A percentile compares a stretch with the other conserved stretches of the same genome.
Evolutionary conservation across 2,888 invertebrate genomes (phyloP).

Genomic region (Hyalella azteca): DNA sequence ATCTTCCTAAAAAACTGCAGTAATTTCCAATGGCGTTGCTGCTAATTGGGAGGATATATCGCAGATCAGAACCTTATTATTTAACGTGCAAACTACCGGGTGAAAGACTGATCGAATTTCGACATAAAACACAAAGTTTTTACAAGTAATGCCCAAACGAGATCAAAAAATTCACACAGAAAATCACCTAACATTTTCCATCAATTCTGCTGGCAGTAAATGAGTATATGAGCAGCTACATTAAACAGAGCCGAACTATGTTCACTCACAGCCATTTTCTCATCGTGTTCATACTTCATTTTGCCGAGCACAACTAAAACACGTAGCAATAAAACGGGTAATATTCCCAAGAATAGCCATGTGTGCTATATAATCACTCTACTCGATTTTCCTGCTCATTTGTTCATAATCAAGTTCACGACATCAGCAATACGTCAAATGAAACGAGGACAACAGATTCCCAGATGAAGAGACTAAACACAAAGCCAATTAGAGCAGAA

Average conservation of each 20-base stretch:
- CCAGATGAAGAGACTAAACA: background rate
- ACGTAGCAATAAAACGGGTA: background rate
- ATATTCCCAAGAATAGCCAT: no score
- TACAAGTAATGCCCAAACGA: background rate
- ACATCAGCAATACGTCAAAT: background rate
- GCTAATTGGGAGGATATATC: background rate
- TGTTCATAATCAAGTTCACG: background rate
- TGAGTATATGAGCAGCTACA: background rate
- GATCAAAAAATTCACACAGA: background rate
- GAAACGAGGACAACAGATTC: background rate
- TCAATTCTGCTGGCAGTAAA: no score
- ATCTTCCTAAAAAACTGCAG: background rate
- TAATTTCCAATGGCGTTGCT: background rate
- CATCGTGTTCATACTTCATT: background rate
- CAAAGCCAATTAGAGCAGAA: background rate
- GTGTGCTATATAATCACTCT: background rate
- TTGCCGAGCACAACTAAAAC: background rate
- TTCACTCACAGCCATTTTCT: background rate
- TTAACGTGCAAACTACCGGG: no score
- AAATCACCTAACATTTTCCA: background rate
- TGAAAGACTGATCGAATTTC: no score
- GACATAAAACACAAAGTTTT: no score
- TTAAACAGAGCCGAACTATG: background rate
- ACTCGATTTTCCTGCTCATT: background rate
- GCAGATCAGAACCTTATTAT: background rate